phyloP scores from a whole-genome alignment of 92 coral and sea anemone species.

The Actinernus sp. region DNA sequence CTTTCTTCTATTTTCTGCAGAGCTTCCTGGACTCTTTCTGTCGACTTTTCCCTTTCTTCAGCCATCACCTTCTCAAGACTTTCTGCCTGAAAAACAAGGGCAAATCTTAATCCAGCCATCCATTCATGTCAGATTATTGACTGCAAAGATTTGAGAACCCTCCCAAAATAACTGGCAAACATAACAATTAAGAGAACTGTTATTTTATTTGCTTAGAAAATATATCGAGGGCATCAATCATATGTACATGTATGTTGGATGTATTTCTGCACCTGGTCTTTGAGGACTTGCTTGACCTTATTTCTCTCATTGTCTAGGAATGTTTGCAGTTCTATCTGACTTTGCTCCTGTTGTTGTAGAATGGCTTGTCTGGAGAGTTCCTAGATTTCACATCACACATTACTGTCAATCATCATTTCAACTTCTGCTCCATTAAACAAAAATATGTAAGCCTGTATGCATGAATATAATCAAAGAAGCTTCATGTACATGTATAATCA shows the following conservation, averaged over 20 bases:
- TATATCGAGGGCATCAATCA: neutral
- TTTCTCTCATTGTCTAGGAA: constrained; percentile 79
- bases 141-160: too few species aligned
- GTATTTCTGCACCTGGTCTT: constrained; percentile 75
- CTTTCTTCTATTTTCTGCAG: constrained; percentile 66
- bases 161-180: too few species aligned
- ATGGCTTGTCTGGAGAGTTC: constrained; percentile 88
- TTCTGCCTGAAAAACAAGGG: constrained; percentile 58
- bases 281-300: constrained; percentile 69
- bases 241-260: too few species aligned
- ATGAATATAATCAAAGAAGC: too few species aligned
- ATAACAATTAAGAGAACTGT: neutral
- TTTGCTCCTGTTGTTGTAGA: constrained; percentile 75
- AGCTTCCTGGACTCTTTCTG: constrained; percentile 53
- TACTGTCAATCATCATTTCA: too few species aligned
- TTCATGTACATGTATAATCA: too few species aligned
- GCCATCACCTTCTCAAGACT: constrained; percentile 62
- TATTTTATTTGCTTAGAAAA: neutral
- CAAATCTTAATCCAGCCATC: too few species aligned
- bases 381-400: too few species aligned
- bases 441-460: too few species aligned
- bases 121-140: too few species aligned
- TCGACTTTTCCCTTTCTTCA: constrained; percentile 66
- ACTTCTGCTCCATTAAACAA: too few species aligned
- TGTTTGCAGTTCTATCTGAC: constrained; percentile 55